A percentile compares a stretch with the other conserved stretches of the same genome.
Conservation (phyloP, 2,888 invertebrate genomes). For the Chesias legatella region DNA sequence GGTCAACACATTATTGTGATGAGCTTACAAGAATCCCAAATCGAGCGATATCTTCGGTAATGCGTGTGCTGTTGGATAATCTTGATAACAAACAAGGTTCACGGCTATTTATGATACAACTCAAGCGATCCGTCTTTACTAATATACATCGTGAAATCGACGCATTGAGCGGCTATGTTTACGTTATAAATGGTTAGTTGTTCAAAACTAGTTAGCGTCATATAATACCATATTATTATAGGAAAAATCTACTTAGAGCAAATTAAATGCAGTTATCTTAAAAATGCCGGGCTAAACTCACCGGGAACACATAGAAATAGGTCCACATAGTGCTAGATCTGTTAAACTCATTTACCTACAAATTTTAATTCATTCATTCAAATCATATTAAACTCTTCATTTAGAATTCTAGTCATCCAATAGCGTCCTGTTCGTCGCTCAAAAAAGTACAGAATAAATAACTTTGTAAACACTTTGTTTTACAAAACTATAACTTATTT, state of each 20-base stretch:
- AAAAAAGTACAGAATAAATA: conserved; percentile 14
- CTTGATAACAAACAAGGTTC: conserved; percentile 28
- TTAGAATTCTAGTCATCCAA: background rate
- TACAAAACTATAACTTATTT: conserved; percentile 18
- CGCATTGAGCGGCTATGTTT: background rate
- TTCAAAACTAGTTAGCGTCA: too few relatives aligned
- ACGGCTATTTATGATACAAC: conserved; percentile 20
- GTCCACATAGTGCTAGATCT: too few relatives aligned
- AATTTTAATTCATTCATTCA: background rate
- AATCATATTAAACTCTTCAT: conserved; percentile 5
- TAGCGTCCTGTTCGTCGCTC: too few relatives aligned
- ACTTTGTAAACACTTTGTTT: conserved; percentile 13
- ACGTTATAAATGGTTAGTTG: background rate
- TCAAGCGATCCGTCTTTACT: conserved; percentile 16
- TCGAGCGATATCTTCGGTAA: conserved; percentile 35
- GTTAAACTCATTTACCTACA: too few relatives aligned
- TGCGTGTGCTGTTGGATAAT: conserved; percentile 23
- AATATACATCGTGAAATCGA: conserved; percentile 14
- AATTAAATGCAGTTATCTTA: too few relatives aligned
- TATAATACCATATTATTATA: too few relatives aligned
- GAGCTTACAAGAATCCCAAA: conserved; percentile 45
- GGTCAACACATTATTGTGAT: conserved; percentile 60
- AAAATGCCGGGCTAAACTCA: too few relatives aligned
- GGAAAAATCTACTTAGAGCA: too few relatives aligned
- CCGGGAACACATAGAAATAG: too few relatives aligned